Conservation (phyloP, 2,113 vertebrate genomes). For the Hemichromis elongatus region DNA sequence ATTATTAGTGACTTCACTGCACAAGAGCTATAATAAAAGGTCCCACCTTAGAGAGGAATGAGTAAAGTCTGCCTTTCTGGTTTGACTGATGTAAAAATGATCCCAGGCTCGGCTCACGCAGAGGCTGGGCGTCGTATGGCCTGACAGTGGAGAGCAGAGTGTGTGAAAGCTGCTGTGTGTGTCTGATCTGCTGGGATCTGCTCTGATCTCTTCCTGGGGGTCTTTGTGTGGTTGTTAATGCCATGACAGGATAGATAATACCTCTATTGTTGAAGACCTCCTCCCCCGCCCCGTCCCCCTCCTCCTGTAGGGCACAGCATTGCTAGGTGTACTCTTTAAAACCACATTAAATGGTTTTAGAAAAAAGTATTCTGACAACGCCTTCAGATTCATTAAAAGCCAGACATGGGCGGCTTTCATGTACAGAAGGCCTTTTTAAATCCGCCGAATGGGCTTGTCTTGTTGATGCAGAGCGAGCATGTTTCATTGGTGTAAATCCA, state of each 20-base stretch:
- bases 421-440: background rate
- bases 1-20: background rate
- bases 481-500: background rate
- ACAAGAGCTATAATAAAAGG: background rate
- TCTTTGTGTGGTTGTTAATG: slow-evolving; percentile 64
- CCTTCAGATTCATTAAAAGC: background rate
- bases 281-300: background rate
- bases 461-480: background rate
- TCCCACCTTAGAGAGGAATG: background rate
- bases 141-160: slow-evolving; percentile 7
- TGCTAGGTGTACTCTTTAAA: slow-evolving; percentile 26
- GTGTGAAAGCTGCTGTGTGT: slow-evolving; percentile 57
- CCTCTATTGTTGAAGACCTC: slow-evolving; percentile 57
- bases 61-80: background rate
- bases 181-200: slow-evolving; percentile 60
- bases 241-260: slow-evolving; percentile 67
- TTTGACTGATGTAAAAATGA: slow-evolving; percentile 31
- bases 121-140: slow-evolving; percentile 1
- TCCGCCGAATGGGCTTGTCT: background rate
- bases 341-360: slow-evolving; percentile 26
- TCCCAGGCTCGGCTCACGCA: background rate
- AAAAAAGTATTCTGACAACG: background rate
- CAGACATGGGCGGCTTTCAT: background rate
- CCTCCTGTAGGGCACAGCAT: slow-evolving; percentile 8
- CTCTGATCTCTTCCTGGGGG: slow-evolving; percentile 63